Evolutionary conservation across 2,113 vertebrate species (phyloP).

Genomic region (Amphilophus citrinellus): DNA sequence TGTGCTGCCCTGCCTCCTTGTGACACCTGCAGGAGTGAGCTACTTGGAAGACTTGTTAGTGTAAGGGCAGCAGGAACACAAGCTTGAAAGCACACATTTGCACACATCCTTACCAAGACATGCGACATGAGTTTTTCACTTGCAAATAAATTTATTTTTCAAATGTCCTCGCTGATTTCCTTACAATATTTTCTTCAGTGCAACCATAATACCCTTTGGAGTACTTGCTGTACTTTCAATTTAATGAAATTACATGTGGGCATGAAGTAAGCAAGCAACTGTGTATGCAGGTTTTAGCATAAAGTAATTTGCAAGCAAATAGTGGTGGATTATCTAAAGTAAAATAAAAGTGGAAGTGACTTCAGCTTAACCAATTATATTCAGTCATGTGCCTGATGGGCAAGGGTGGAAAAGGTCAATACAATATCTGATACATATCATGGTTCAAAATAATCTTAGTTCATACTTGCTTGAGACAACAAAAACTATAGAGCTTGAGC

Average conservation of each 20-base stretch:
- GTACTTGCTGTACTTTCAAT: background rate
- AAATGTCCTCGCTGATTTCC: background rate
- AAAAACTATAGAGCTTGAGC: background rate
- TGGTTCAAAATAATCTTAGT: background rate
- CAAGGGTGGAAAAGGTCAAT: background rate
- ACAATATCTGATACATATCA: background rate
- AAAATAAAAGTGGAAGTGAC: background rate
- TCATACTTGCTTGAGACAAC: background rate
- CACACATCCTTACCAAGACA: background rate
- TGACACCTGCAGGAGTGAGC: conserved; percentile 75
- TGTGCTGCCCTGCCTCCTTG: conserved; percentile 46
- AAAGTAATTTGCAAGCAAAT: background rate
- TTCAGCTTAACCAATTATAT: background rate
- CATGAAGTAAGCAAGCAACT: background rate
- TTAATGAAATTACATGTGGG: background rate
- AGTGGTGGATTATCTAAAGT: background rate
- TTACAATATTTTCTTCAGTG: background rate
- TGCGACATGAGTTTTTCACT: background rate
- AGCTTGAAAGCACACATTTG: background rate
- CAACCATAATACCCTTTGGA: background rate
- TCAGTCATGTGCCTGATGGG: background rate
- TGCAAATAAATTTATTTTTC: background rate
- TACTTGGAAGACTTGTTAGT: conserved; percentile 50
- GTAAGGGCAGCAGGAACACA: conserved; percentile 22
- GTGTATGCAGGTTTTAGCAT: background rate